Evolutionary conservation across 2,113 vertebrate species (phyloP).

Genomic region (Gavialis gangeticus): DNA sequence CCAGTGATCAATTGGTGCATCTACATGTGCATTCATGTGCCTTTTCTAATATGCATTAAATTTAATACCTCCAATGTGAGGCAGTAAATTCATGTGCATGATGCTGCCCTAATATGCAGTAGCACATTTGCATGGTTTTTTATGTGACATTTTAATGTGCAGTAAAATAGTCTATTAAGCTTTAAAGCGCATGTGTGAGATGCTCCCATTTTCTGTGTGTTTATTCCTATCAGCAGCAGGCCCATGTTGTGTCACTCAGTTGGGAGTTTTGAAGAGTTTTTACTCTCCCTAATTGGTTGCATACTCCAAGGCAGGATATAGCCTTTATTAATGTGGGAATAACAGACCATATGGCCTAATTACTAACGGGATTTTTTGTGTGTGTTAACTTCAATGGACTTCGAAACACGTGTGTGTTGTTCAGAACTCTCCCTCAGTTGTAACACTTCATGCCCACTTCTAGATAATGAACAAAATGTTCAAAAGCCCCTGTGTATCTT

Average conservation of each 20-base stretch:
- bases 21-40: too few species aligned
- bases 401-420: not conserved
- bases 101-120: too few species aligned
- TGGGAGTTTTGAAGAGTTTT: slow-evolving; percentile 12
- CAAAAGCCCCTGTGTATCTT: not conserved
- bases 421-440: not conserved
- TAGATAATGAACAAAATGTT: not conserved
- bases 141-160: too few species aligned
- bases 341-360: not conserved
- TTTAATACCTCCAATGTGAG: too few species aligned
- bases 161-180: too few species aligned
- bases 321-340: not conserved
- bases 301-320: not conserved
- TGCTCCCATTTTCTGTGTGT: not conserved
- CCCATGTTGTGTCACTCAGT: not conserved
- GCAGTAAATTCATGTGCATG: too few species aligned
- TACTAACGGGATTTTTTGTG: not conserved
- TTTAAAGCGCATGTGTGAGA: too few species aligned
- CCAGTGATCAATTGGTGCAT: too few species aligned
- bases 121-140: too few species aligned
- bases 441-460: not conserved
- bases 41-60: too few species aligned
- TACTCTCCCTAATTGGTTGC: slow-evolving; percentile 17
- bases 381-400: slow-evolving; percentile 36
- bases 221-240: slow-evolving; percentile 14